Percentiles rank a stretch among this genome's conserved stretches.
These are phyloP conservation scores for Neolamprologus toae DNA, from an alignment of 2,113 vertebrate genomes.

Conservation along the genomic window DNA sequence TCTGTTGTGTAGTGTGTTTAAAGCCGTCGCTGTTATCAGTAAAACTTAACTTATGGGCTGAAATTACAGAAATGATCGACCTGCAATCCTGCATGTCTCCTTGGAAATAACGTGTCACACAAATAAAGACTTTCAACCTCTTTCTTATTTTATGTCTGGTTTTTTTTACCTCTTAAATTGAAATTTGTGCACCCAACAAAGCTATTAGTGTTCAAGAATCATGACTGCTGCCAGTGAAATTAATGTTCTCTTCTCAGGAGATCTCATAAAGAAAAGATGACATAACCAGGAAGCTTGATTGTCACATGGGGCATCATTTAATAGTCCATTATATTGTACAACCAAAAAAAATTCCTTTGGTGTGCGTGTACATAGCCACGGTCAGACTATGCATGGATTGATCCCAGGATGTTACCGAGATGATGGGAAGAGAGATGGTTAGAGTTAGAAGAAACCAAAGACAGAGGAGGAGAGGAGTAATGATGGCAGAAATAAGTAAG, in stretches of 20 bases:
- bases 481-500: background rate
- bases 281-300: slow-evolving; percentile 26
- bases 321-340: slow-evolving; percentile 66
- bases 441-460: slow-evolving; percentile 1
- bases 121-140: slow-evolving; percentile 65
- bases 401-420: slow-evolving; percentile 76
- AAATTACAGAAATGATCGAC: slow-evolving; percentile 50
- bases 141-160: background rate
- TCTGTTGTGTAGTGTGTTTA: slow-evolving; percentile 53
- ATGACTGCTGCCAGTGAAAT: background rate
- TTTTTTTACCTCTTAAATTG: background rate
- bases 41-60: slow-evolving; percentile 46
- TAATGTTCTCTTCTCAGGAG: background rate
- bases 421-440: slow-evolving; percentile 4
- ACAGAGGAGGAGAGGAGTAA: background rate
- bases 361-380: slow-evolving; percentile 47
- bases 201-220: background rate
- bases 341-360: slow-evolving; percentile 48
- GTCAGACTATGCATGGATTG: slow-evolving; percentile 61
- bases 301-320: slow-evolving; percentile 70
- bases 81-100: slow-evolving; percentile 71
- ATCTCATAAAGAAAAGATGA: background rate
- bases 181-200: background rate
- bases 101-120: slow-evolving; percentile 56
- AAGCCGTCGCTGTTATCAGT: slow-evolving; percentile 43